Base-by-base conservation (phyloP, 2,113 vertebrate genomes). In the Plotosus lineatus region DNA sequence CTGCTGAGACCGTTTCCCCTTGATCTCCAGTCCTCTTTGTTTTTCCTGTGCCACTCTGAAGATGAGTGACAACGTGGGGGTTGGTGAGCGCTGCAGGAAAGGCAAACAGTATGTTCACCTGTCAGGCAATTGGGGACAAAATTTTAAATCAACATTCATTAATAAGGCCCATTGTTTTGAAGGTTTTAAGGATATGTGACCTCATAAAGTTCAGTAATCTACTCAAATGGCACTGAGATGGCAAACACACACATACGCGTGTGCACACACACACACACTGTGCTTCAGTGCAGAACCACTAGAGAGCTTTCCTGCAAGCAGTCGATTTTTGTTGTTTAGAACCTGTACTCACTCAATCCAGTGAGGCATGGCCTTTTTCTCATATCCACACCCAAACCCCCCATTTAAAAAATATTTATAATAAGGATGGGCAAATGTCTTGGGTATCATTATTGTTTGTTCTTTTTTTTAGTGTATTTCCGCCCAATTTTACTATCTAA, bases 281-380 rank as follows among this genome's bases (percentile, higher is more conserved):
- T 63, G 60, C 50, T 75, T 58, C 38, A 23, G 50, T 60, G 40
- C 10, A 21, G 9, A 48, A 8, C 9, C 8, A 10, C 23, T 19
- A 6, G 75, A 81, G 38, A 75, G 60, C 73, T 60, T 77, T 80
- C 36, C 26, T 53, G 31, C 69, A 82, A 48, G 40, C 31, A 75
- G 56, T 79, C 80, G 44, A 44, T 63, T 28, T 14, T 69, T 53
- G 44, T 44, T 73, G 78, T 84, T 80, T 68, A 75, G 73, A 77
- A 69, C 53, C 53, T 77, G 48, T 78, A 63, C 48, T 48, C 73
- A 56, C 51, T 14, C 51, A 40, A 2, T 61, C 6, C 19, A 46
- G 33, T 23, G 21, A 44, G 53, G 44, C 26, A 53, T 66, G 38
- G 60, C 77, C 17, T 60, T 85, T 82, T 63, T n/a, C 66, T 36